Base-by-base conservation (phyloP, 2,113 vertebrate genomes). In the Peucedramus taeniatus region DNA sequence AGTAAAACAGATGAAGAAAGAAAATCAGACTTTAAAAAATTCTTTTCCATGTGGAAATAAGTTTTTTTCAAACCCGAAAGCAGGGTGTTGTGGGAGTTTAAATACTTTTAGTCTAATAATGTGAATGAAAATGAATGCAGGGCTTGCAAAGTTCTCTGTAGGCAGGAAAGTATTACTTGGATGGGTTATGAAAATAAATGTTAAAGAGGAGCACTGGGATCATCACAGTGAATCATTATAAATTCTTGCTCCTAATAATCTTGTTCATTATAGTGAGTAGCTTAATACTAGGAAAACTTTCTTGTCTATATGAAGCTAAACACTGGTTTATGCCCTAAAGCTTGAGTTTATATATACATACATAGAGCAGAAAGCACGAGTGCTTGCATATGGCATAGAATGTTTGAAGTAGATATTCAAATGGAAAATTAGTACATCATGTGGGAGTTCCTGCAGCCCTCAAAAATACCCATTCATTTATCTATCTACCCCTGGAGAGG, bases 1-100 rank as follows among this genome's bases (percentile, higher is more conserved):
- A 94, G 57, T 69, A 87, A 87, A 95, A 84, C 16, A 92, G 83
- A 44, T 12, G 17, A 95, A 92, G 59, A 68, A 96, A 93, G 56
- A 96, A 97, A 97, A 92, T 59, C 42, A 89, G 72, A 91, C 71
- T 90, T 97, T 8, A 6, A 51, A 89, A 74, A 84, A 66, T 54
- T 94, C 7, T 57, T 75, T 94, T 83, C 50, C 17, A 54, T 24
- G 11, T 44, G 24, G 20, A 79, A 84, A 49, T 49, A 4, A 1
- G 0, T 4, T n/a, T 83, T 57, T 44, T 53, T 30, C 8, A 42
- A 42, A 39, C 47, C 33, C 6, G 4, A 93, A 47, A 95, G 17
- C 15, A 60, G 6, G 2, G 11, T 60, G 4, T 21, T 54, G 9
- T 56, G 14, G n/a, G 28, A 78, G 18, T 77, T 83, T 27, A 69